Evolutionary conservation across 2,113 vertebrate genomes (phyloP).

Genomic region (Pseudopodoces humilis): DNA sequence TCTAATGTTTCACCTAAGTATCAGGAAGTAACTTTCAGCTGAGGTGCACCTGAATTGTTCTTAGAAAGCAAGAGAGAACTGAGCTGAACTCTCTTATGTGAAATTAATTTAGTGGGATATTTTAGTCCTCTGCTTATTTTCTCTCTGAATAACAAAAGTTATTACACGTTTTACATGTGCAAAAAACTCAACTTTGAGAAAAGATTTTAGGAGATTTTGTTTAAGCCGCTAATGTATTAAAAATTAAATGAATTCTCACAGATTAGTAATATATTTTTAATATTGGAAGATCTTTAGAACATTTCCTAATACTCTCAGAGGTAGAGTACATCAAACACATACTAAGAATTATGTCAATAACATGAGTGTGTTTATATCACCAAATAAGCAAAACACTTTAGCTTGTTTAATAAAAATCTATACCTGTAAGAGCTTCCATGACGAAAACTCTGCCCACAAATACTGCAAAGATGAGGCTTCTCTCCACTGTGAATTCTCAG

Average conservation of each 20-base stretch:
- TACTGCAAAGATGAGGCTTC: constrained; percentile 96
- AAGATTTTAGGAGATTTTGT: not conserved
- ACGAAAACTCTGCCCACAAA: constrained; percentile 97
- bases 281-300: not conserved
- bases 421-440: constrained; percentile 98
- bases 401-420: not conserved
- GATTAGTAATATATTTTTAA: not conserved
- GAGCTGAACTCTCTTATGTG: not conserved
- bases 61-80: not conserved
- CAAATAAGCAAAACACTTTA: not conserved
- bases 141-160: not conserved
- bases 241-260: not conserved
- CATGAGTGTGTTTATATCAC: not conserved
- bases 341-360: not conserved
- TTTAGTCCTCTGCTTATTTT: not conserved
- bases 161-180: not conserved
- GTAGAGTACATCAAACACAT: not conserved
- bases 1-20: not conserved
- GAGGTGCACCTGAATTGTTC: not conserved
- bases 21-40: not conserved
- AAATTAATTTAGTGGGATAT: not conserved
- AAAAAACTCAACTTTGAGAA: not conserved
- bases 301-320: not conserved
- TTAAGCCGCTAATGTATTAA: not conserved
- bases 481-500: constrained; percentile 97